These are phyloP conservation scores for Nezara viridula DNA, from an alignment of 2,888 invertebrate species.

Conservation along the genomic window DNA sequence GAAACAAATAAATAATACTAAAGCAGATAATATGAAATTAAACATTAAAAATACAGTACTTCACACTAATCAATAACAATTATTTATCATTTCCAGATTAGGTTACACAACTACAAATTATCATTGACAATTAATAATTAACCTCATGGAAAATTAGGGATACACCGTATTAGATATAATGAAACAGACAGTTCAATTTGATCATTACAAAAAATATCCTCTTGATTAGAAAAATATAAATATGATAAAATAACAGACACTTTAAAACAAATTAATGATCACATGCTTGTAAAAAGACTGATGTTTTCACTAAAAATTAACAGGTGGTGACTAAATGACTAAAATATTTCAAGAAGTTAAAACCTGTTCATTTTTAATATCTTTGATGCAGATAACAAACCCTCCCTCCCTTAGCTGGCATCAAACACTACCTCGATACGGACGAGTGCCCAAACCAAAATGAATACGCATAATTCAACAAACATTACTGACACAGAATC, in stretches of 20 bases:
- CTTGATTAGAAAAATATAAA: neutral
- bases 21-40: neutral
- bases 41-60: neutral
- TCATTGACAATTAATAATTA: too few species aligned
- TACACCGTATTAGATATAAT: neutral
- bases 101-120: neutral
- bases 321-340: neutral
- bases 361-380: neutral
- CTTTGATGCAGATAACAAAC: neutral
- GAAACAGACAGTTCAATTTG: neutral
- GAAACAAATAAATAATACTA: neutral
- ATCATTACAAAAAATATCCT: neutral
- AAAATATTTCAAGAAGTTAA: neutral
- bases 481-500: neutral
- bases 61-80: neutral
- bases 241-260: neutral
- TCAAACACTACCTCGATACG: neutral
- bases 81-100: neutral
- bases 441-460: neutral
- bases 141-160: neutral
- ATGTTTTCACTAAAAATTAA: neutral
- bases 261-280: neutral
- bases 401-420: neutral
- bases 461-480: neutral
- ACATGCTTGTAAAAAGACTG: neutral